Evolutionary conservation across 1,140 invertebrate genomes (phyloP).

Genomic region (Eriocheir sinensis): DNA sequence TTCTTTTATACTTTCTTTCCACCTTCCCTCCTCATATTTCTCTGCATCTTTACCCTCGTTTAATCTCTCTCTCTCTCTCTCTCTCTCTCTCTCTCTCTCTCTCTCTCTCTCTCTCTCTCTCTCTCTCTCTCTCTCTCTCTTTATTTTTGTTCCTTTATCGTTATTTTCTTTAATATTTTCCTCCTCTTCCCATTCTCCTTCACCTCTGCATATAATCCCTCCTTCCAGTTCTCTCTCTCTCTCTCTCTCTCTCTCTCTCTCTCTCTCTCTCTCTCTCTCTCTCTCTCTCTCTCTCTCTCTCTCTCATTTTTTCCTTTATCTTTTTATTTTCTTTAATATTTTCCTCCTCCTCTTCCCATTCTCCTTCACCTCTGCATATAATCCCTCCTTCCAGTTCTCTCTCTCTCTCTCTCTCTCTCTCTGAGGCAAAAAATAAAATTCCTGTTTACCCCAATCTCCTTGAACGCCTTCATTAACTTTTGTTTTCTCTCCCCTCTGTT

Average conservation of each 20-base stretch:
- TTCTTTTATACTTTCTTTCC: not conserved
- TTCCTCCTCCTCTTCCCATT: too few relatives aligned
- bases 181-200: not conserved
- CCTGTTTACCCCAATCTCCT: not conserved
- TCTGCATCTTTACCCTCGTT: too few relatives aligned
- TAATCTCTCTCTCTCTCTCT: not conserved
- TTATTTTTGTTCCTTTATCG: not conserved
- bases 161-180: not conserved
- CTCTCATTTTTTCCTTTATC: too few relatives aligned
- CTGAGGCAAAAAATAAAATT: not conserved
- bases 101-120: constrained; percentile 10
- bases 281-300: not conserved
- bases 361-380: too few relatives aligned
- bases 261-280: not conserved
- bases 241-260: constrained; percentile 30
- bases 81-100: not conserved
- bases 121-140: not conserved
- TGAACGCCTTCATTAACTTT: not conserved
- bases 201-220: not conserved
- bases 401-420: not conserved
- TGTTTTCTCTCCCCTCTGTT: too few relatives aligned
- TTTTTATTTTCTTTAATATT: too few relatives aligned
- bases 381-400: not conserved
- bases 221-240: not conserved
- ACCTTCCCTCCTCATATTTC: too few relatives aligned